Base-by-base conservation (phyloP, 2,888 invertebrate genomes). In the Chaetogeoica ovagalla region DNA sequence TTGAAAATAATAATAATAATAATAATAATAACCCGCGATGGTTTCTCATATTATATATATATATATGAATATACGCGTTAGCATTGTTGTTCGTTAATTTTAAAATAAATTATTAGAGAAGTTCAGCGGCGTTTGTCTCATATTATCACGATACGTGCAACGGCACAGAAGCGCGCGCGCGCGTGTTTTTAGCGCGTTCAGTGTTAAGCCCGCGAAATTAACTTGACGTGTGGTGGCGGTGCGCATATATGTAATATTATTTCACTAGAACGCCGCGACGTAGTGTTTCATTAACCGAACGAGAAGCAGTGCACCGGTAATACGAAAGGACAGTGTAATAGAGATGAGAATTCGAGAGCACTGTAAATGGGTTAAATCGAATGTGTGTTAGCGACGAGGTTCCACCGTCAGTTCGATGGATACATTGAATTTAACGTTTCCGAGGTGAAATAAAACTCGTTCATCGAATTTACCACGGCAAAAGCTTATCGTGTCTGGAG, bases 291-390 rank as follows among this genome's bases (percentile, higher is more conserved):
- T 59, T 43, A 39, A 43, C 21, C 39, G 59, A 21, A 57, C 7
- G 23, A 43, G 17, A 17, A 71, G 71, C 43, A 71, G 43, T 59
- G 57, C 39, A 59, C 8, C 17, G 2, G 2, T 15, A 60, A 60
- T 23, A 13, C 23, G 17, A 43, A 11, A 43, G 17, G 71, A 71
- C 59, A 23, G 43, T 60, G 59, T 43, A 71, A 71, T 43, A 55
- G 43, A 71, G 43, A 71, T 60, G 59, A 60, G 59, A 60, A 71
- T 71, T 43, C 59, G 11, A 59, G 60, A 71, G 71, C 71, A 71
- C 59, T 72, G 60, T 39, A 23, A n/a, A 23, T 19, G 60, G 59
- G 43, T 72, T 60, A 72, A n/a, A n/a, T 60, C 30, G 60, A 48
- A 60, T n/a, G 43, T 23, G 23, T 17, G 0, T 13, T n/a, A n/a